Evolutionary conservation across 2,113 vertebrate genomes (phyloP).

Genomic region (Aldabrachelys gigantea): DNA sequence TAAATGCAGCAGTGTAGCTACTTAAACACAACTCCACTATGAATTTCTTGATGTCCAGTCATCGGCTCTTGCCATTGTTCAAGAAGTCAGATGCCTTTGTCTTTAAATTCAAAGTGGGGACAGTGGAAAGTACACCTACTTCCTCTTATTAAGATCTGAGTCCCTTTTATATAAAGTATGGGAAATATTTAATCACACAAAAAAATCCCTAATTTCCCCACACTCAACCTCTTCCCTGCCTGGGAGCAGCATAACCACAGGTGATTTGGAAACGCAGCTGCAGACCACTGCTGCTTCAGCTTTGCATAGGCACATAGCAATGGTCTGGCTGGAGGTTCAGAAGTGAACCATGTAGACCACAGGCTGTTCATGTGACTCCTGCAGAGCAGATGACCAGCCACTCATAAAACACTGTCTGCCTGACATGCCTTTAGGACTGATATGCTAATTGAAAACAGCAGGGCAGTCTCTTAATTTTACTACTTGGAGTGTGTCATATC

Average conservation of each 20-base stretch:
- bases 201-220: background rate
- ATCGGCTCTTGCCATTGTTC: background rate
- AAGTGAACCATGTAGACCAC: background rate
- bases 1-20: constrained; percentile 10
- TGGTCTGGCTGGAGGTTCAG: fast-evolving
- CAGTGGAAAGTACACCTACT: background rate
- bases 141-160: background rate
- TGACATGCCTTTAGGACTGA: constrained; percentile 75
- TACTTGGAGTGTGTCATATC: background rate
- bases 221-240: background rate
- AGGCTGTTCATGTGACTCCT: constrained; percentile 23
- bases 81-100: background rate
- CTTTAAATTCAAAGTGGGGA: constrained; percentile 29
- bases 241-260: background rate
- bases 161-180: background rate
- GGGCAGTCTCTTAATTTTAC: constrained; percentile 11
- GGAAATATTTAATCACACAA: background rate
- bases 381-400: constrained; percentile 59
- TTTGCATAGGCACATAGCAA: fast-evolving
- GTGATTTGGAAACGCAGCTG: background rate
- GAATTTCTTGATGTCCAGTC: constrained; percentile 43
- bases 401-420: constrained; percentile 75
- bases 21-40: constrained; percentile 38
- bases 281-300: background rate
- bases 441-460: constrained; percentile 86